Evolutionary conservation across 2,888 invertebrate species (phyloP).

Genomic region (Cerastoderma edule): DNA sequence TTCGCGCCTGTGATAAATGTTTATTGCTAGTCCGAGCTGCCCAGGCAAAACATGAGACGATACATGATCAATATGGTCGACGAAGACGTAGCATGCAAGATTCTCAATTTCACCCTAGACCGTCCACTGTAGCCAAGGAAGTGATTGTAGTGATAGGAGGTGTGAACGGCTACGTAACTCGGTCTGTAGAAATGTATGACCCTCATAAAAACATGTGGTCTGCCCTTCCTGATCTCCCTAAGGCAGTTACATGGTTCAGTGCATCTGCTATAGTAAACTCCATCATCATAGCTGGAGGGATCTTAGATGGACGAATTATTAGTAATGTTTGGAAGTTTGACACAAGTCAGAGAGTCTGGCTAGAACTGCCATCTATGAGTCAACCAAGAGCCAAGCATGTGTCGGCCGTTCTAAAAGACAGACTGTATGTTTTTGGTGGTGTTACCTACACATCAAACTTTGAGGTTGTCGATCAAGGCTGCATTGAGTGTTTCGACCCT

Average conservation of each 20-base stretch:
- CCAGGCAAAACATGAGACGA: conserved; percentile 75
- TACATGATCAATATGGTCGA: conserved; percentile 78
- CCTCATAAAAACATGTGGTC: conserved; percentile 81
- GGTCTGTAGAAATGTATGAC: conserved; percentile 81
- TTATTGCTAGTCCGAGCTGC: conserved; percentile 76
- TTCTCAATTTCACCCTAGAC: conserved; percentile 77
- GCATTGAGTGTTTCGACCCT: conserved; percentile 80
- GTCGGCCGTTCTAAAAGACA: conserved; percentile 76
- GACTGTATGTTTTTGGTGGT: conserved; percentile 81
- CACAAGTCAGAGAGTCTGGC: conserved; percentile 78
- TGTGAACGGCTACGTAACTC: conserved; percentile 73
- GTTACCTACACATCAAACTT: conserved; percentile 71
- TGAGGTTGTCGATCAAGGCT: conserved; percentile 76
- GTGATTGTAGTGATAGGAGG: conserved; percentile 82
- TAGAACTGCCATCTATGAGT: conserved; percentile 73
- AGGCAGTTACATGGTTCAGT: conserved; percentile 77
- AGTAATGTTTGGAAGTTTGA: conserved; percentile 81
- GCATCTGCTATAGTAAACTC: conserved; percentile 77
- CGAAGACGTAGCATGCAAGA: conserved; percentile 81
- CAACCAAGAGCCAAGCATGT: conserved; percentile 81
- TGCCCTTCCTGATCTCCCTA: conserved; percentile 78
- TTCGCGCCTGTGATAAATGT: conserved; percentile 74
- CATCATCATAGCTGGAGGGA: conserved; percentile 82
- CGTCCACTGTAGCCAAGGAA: conserved; percentile 83
- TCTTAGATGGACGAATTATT: conserved; percentile 78